Evolutionary conservation across 2,888 invertebrate species (phyloP).

Genomic region (Sipha maydis): DNA sequence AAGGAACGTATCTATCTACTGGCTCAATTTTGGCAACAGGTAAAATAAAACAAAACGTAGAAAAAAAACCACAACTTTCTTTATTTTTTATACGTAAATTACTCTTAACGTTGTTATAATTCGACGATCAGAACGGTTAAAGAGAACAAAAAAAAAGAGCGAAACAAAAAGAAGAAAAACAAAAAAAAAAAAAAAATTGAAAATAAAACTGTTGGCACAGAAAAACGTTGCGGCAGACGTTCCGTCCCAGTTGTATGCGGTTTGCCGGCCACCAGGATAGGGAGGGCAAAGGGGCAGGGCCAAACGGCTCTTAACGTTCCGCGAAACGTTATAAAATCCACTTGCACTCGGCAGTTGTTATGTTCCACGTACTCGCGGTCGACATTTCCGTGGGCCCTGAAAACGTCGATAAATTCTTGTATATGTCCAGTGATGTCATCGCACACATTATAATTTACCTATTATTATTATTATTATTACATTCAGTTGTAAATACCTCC

Average conservation of each 20-base stretch:
- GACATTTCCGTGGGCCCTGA: background rate
- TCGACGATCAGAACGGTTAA: background rate
- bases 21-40: conserved; percentile 97
- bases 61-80: background rate
- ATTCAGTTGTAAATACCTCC: background rate
- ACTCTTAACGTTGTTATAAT: background rate
- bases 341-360: background rate
- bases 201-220: conserved; percentile 41
- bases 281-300: conserved; percentile 60
- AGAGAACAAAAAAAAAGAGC: background rate
- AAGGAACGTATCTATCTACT: conserved; percentile 93
- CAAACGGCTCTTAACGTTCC: conserved; percentile 44
- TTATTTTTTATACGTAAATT: background rate
- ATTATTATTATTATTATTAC: background rate
- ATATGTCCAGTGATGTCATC: background rate
- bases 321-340: conserved; percentile 27
- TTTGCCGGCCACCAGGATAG: conserved; percentile 45
- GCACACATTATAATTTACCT: background rate
- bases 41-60: conserved; percentile 70
- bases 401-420: conserved; percentile 10
- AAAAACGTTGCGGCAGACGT: conserved; percentile 47
- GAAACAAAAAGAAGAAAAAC: background rate
- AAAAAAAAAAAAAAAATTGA: background rate
- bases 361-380: background rate
- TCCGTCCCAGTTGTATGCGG: conserved; percentile 54